Percentiles rank a stretch among this genome's conserved stretches.
These are phyloP conservation scores for Reticulitermes speratus DNA, from an alignment of 1,140 invertebrate species.

Conservation along the genomic window DNA sequence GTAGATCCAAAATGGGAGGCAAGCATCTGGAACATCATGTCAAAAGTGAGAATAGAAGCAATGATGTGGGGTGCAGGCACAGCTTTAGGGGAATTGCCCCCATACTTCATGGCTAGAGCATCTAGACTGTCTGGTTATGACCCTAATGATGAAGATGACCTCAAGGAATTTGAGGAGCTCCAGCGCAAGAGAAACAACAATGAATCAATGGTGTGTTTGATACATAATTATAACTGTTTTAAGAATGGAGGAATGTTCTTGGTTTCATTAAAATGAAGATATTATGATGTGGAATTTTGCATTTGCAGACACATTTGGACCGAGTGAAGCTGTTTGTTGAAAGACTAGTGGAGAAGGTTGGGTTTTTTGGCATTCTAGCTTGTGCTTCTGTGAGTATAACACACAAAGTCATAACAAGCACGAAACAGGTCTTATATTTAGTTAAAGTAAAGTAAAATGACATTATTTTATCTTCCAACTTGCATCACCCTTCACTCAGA, in stretches of 20 bases:
- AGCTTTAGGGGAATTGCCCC: slow-evolving; percentile 81
- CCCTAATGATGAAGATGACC: slow-evolving; percentile 70
- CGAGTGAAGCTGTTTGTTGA: slow-evolving; percentile 85
- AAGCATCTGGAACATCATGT: slow-evolving; percentile 80
- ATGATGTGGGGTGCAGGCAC: slow-evolving; percentile 98
- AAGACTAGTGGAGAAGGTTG: slow-evolving; percentile 90
- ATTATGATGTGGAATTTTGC: not conserved
- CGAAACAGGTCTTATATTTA: too few species aligned
- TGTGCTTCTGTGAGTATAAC: slow-evolving; percentile 84
- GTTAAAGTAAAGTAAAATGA: too few species aligned
- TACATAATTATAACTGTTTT: slow-evolving; percentile 20
- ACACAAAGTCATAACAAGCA: not conserved
- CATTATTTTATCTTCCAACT: too few species aligned
- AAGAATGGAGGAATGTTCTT: not conserved
- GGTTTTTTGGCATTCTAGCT: slow-evolving; percentile 95
- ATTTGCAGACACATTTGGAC: slow-evolving; percentile 64
- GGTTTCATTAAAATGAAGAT: too few species aligned
- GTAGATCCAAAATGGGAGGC: slow-evolving; percentile 59
- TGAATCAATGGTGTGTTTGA: slow-evolving; percentile 41
- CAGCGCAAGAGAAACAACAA: slow-evolving; percentile 60
- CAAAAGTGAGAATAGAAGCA: slow-evolving; percentile 93
- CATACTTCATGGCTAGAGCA: slow-evolving; percentile 96
- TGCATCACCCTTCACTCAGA: too few species aligned
- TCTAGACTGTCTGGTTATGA: slow-evolving; percentile 69
- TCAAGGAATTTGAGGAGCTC: slow-evolving; percentile 73